phyloP scores from a whole-genome alignment of 2,888 invertebrate genomes.

The Archips crataeganus region DNA sequence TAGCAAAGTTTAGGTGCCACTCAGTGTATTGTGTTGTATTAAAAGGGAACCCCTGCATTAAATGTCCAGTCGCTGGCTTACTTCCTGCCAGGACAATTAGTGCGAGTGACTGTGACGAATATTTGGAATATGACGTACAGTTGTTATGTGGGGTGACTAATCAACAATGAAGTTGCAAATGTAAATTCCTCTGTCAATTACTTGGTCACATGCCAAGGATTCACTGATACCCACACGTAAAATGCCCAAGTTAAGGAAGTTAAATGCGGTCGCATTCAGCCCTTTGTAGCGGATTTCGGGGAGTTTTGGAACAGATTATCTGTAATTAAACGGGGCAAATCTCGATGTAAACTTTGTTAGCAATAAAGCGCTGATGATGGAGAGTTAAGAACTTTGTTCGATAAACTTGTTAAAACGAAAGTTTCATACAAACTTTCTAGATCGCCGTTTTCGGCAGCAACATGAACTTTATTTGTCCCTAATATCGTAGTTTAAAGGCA shows the following conservation, averaged over 20 bases:
- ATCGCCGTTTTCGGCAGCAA: neutral
- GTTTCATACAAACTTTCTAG: slow-evolving; percentile 17
- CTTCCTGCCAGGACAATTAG: slow-evolving; percentile 80
- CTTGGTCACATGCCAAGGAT: slow-evolving; percentile 23
- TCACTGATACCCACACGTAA: slow-evolving; percentile 13
- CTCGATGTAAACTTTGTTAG: slow-evolving; percentile 6
- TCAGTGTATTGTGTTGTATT: neutral
- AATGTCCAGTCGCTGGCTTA: slow-evolving; percentile 69
- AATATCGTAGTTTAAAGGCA: neutral
- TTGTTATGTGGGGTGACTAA: slow-evolving; percentile 40
- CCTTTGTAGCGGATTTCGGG: neutral
- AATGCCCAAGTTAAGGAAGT: slow-evolving; percentile 4
- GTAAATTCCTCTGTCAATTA: slow-evolving; percentile 39
- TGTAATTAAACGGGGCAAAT: slow-evolving; percentile 18
- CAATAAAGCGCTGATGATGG: slow-evolving; percentile 11
- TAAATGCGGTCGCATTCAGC: neutral
- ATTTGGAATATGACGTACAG: slow-evolving; percentile 35
- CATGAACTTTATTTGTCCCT: neutral
- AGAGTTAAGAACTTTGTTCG: slow-evolving; percentile 17
- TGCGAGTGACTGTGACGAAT: slow-evolving; percentile 60
- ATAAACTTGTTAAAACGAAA: neutral
- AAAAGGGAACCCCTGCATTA: slow-evolving; percentile 59
- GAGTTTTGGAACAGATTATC: slow-evolving; percentile 11
- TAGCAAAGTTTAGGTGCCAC: neutral
- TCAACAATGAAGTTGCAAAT: slow-evolving; percentile 35